Percentiles rank a stretch among this genome's conserved stretches.
phyloP scores from a whole-genome alignment of 2,888 invertebrate genomes.

The Amphipyra tragopoginis region DNA sequence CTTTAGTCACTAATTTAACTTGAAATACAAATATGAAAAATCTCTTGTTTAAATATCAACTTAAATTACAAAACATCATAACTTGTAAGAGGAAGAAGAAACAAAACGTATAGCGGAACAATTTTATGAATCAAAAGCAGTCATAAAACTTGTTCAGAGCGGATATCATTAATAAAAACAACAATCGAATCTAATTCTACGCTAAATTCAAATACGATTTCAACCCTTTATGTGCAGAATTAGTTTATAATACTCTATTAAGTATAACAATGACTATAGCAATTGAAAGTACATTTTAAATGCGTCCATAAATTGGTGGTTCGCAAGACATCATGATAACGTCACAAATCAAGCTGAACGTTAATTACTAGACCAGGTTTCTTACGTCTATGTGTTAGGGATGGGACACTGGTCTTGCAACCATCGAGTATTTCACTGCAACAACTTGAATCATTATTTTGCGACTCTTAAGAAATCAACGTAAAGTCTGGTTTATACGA shows the following conservation, averaged over 20 bases:
- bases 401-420: conserved; percentile 41
- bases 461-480: not conserved
- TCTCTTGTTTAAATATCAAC: no score
- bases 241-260: conserved; percentile 51
- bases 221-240: conserved; percentile 27
- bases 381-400: conserved; percentile 49
- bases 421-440: conserved; percentile 8
- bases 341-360: conserved; percentile 80
- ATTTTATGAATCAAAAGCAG: conserved; percentile 15
- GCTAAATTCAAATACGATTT: conserved; percentile 12
- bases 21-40: no score
- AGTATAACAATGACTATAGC: conserved; percentile 60
- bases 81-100: not conserved
- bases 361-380: conserved; percentile 72
- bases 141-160: conserved; percentile 20
- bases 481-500: no score
- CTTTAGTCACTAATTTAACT: no score
- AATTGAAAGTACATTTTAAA: conserved; percentile 64
- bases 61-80: not conserved
- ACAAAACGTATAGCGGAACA: conserved; percentile 12
- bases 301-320: conserved; percentile 74
- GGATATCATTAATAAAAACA: conserved; percentile 28
- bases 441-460: conserved; percentile 3
- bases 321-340: conserved; percentile 75
- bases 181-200: conserved; percentile 30